Evolutionary conservation across 2,113 vertebrate genomes (phyloP), one percentile per base, ranked within the genome.

Genomic region (Sapajus apella): DNA sequence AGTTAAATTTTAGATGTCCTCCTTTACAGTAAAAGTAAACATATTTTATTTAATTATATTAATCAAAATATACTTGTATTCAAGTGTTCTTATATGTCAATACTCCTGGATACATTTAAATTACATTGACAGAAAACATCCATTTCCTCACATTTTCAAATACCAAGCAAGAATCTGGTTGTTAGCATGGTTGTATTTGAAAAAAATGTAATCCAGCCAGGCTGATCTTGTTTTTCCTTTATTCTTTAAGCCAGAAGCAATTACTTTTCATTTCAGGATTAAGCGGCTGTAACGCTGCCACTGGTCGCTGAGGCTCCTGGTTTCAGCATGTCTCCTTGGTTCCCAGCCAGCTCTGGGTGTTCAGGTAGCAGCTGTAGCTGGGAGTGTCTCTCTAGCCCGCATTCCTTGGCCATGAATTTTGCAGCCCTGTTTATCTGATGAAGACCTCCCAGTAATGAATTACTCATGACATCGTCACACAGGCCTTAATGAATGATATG

Each of bases 381-480:
- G 98, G 98, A 98, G 98, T 95, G 97, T 58, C 98, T 97, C 96
- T 97, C 72, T 81, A 79, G 76, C 87, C 96, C 1, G 2, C 98
- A 98, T 98, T 98, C 98, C 81, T 98, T 92, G 94, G 96, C 97
- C n/a, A 80, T 96, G 98, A 97, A 95, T 98, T 98, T 83, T 66
- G 90, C 85, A 97, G 91, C 64, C 87, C 96, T 97, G 90, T 97
- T 98, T 97, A 97, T 98, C 94, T 97, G 97, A 97, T 95, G 96
- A 96, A 97, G 97, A 97, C 96, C 97, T 98, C 96, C 96, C 73
- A 25, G 87, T 43, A 90, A 82, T 66, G 80, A 83, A 70, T 97
- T 97, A 95, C 94, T 96, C 94, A 96, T 61, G 95, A 96, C 84
- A 85, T 56, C 92, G 96, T 98, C 95, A 97, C 96, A 97, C 47